Percentiles rank a stretch among this genome's conserved stretches.
Evolutionary conservation across 2,113 vertebrate species (phyloP).

Genomic region (Phycodurus eques): DNA sequence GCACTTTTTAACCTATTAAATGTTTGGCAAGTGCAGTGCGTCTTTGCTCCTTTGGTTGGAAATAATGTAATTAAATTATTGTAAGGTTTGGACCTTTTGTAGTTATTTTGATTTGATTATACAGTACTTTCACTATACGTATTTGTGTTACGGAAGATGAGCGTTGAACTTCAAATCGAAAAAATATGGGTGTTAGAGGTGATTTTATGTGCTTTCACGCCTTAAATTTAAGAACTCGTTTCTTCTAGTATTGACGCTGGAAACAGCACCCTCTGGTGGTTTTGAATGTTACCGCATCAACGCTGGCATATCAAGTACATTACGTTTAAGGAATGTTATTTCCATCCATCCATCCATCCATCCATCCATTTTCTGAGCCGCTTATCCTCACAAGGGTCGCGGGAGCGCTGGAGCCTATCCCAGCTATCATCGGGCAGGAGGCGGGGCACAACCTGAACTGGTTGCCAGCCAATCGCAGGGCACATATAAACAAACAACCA

Average conservation of each 20-base stretch:
- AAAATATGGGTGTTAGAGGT: not conserved
- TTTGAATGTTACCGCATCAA: not conserved
- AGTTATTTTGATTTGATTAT: not conserved
- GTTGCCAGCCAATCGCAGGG: too few relatives aligned
- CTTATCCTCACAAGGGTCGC: too few relatives aligned
- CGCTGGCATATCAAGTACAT: not conserved
- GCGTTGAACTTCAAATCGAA: not conserved
- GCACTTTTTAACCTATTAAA: slow-evolving; percentile 71
- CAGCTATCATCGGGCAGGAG: too few relatives aligned
- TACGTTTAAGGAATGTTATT: too few relatives aligned
- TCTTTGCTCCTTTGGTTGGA: slow-evolving; percentile 3
- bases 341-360: too few relatives aligned
- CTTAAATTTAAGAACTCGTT: not conserved
- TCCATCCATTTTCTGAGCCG: too few relatives aligned
- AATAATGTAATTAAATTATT: not conserved
- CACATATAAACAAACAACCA: too few relatives aligned
- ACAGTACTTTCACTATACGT: not conserved
- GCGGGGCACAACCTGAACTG: too few relatives aligned
- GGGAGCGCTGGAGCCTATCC: too few relatives aligned
- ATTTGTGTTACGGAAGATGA: not conserved
- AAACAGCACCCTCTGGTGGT: not conserved
- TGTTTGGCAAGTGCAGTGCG: slow-evolving; percentile 61
- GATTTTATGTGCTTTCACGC: not conserved
- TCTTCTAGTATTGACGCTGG: not conserved
- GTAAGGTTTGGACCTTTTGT: not conserved